These are phyloP conservation scores for Exaiptasia diaphana DNA, from an alignment of 64 coral and sea anemone genomes.

Conservation along the genomic window DNA sequence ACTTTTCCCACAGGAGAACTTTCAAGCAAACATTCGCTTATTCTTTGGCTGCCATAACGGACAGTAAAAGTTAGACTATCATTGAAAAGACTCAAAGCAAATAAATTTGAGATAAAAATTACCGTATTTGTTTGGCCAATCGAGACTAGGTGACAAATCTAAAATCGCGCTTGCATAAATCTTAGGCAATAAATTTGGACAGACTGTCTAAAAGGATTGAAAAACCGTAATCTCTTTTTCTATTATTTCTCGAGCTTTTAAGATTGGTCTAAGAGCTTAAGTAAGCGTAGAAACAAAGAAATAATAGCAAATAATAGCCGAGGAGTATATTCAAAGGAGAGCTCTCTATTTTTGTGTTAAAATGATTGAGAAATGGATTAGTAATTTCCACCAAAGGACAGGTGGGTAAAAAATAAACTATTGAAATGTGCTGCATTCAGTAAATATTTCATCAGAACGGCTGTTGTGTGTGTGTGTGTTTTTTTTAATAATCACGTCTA, in stretches of 20 bases:
- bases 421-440: neutral
- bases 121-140: neutral
- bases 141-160: neutral
- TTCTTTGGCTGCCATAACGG: neutral
- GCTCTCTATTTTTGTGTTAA: neutral
- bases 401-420: neutral
- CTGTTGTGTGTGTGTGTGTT: neutral
- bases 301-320: neutral
- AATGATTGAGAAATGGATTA: neutral
- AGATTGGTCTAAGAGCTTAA: neutral
- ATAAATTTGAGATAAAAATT: neutral
- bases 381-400: neutral
- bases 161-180: neutral
- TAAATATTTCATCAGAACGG: constrained; percentile 27
- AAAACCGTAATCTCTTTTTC: neutral
- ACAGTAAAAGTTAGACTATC: neutral
- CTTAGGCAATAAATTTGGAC: neutral
- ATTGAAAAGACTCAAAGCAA: neutral
- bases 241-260: neutral
- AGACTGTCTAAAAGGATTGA: neutral
- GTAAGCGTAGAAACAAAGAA: neutral
- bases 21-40: neutral
- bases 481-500: too few relatives aligned
- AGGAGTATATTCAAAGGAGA: neutral
- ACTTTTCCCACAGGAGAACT: neutral